Base-by-base conservation (phyloP, 2,888 invertebrate species). In the Mimachlamys varia region DNA sequence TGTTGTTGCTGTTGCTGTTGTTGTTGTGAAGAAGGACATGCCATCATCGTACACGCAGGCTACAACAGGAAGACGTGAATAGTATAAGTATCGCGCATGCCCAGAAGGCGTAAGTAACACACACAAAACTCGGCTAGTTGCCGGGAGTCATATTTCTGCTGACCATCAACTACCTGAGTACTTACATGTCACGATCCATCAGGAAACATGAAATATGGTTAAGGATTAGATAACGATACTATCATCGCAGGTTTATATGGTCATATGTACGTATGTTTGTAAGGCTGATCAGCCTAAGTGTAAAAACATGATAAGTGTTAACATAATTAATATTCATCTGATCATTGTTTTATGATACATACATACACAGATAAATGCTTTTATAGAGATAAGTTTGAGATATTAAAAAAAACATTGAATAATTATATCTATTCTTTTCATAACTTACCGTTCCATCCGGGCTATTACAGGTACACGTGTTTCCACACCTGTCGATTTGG, bases 391-490 rank as follows among this genome's bases (percentile, higher is more conserved):
- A 15, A 50, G 15, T 12, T 50, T 50, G 7, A 12, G 50, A 15
- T 50, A 50, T 50, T 7, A n/a, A n/a, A n/a, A n/a, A n/a, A n/a
- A n/a, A n/a, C n/a, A n/a, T n/a, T n/a, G n/a, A n/a, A n/a, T n/a
- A n/a, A n/a, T 44, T 7, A 44, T 7, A 44, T 44, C 44, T 22
- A 58, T 58, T 19, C 0, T 33, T 15, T 27, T 12, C 33, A 7
- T 15, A 76, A 76, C 76, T 76, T 76, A 76, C 76, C 76, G 76
- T 76, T 76, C 76, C 76, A 76, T 76, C 76, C 33, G 76, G 76
- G 33, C 76, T 76, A 76, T 76, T 76, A 76, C 76, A 76, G 76
- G 76, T 76, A 76, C 76, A 76, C 33, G 76, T 76, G 33, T 76
- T 76, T 76, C 76, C 76, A 76, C 76, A 76, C 33, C 76, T 76